Conservation (phyloP, 2,888 invertebrate genomes). For the Embidobia sp. region DNA sequence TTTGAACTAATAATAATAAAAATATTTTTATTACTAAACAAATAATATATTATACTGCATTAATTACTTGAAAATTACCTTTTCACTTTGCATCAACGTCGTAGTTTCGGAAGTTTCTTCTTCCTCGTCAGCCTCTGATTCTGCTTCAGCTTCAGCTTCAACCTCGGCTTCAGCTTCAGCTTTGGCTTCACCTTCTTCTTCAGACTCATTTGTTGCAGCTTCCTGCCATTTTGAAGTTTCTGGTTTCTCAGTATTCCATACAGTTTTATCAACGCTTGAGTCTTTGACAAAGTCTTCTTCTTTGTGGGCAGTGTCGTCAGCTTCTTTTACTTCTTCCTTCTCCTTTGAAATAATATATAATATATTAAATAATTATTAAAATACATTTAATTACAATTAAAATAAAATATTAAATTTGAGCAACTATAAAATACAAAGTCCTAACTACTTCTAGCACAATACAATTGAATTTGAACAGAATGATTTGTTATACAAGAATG, state of each 20-base stretch:
- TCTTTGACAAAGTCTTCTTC: conserved; percentile 84
- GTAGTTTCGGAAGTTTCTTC: conserved; percentile 37
- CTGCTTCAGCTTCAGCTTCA: conserved; percentile 66
- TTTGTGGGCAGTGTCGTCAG: conserved; percentile 64
- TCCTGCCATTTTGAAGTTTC: conserved; percentile 68
- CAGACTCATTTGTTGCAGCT: conserved; percentile 74
- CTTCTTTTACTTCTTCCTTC: conserved; percentile 71
- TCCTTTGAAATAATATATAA: conserved; percentile 67
- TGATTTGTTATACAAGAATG: too few species aligned
- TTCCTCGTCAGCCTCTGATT: conserved; percentile 40
- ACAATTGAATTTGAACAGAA: too few species aligned
- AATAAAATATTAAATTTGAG: too few species aligned
- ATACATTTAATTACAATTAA: neutral
- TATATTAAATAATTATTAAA: neutral
- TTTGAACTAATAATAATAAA: too few species aligned
- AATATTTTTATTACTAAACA: conserved; percentile 2
- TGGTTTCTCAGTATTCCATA: conserved; percentile 66
- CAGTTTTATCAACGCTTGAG: conserved; percentile 79
- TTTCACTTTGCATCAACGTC: conserved; percentile 70
- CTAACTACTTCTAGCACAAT: too few species aligned
- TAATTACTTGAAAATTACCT: too few species aligned
- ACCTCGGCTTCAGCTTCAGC: conserved; percentile 69
- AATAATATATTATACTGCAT: too few species aligned
- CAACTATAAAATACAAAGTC: too few species aligned
- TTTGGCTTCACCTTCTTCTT: conserved; percentile 51